These are phyloP conservation scores for Alviniconcha strummeri DNA, from an alignment of 2,888 invertebrate genomes.

Conservation along the genomic window DNA sequence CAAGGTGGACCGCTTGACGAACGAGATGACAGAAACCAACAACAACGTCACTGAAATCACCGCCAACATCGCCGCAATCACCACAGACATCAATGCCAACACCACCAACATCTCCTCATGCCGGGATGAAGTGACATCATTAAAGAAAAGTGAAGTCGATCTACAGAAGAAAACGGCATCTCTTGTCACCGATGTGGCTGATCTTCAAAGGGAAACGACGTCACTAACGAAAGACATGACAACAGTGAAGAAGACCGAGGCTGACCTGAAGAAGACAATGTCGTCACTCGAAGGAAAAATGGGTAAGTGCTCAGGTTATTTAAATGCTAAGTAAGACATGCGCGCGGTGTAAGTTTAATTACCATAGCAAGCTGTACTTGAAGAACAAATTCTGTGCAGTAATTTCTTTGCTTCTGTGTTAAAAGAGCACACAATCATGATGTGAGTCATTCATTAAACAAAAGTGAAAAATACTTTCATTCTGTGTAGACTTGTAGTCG, in stretches of 20 bases:
- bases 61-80: background rate
- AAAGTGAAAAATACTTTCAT: too few species aligned
- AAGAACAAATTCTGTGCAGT: too few species aligned
- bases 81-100: too few species aligned
- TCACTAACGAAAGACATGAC: background rate
- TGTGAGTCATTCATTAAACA: too few species aligned
- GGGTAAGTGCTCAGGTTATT: background rate
- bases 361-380: too few species aligned
- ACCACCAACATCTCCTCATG: background rate
- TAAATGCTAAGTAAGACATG: too few species aligned
- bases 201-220: background rate
- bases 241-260: background rate
- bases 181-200: background rate
- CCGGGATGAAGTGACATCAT: background rate
- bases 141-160: background rate
- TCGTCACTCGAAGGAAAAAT: too few species aligned
- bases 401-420: too few species aligned
- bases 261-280: background rate
- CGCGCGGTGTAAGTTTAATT: too few species aligned
- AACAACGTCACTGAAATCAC: background rate
- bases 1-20: constrained; percentile 18
- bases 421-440: too few species aligned
- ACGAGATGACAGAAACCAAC: background rate
- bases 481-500: too few species aligned
- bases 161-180: background rate